phyloP scores from a whole-genome alignment of 2,113 vertebrate species.

The Coreoperca whiteheadi region DNA sequence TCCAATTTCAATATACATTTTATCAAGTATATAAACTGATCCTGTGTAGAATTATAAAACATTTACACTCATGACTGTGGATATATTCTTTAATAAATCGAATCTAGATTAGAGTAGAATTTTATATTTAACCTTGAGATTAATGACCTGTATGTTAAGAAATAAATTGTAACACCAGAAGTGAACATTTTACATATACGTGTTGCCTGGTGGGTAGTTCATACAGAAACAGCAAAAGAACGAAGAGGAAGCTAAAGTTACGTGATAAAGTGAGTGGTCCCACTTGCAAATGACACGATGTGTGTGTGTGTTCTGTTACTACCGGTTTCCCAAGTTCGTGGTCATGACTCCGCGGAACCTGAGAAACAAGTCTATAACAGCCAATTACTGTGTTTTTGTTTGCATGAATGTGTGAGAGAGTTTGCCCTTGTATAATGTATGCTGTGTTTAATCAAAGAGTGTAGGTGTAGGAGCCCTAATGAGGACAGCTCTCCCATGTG shows the following conservation, averaged over 20 bases:
- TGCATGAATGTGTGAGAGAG: neutral
- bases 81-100: neutral
- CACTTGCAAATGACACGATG: neutral
- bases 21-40: neutral
- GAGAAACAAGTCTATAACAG: neutral
- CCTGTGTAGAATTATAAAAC: neutral
- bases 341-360: neutral
- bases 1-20: neutral
- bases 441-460: neutral
- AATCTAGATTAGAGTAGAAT: neutral
- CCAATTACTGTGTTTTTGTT: neutral
- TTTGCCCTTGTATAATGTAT: neutral
- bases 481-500: conserved; percentile 7
- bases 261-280: neutral
- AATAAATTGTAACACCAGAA: neutral
- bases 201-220: neutral
- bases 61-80: neutral
- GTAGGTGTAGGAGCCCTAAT: conserved; percentile 3
- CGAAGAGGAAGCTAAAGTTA: neutral
- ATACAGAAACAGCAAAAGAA: neutral
- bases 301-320: neutral
- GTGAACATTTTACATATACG: neutral
- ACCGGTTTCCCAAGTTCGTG: neutral
- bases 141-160: neutral
- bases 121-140: neutral